Conservation (phyloP, 2,113 vertebrate genomes). For the Catharus fuscescens region DNA sequence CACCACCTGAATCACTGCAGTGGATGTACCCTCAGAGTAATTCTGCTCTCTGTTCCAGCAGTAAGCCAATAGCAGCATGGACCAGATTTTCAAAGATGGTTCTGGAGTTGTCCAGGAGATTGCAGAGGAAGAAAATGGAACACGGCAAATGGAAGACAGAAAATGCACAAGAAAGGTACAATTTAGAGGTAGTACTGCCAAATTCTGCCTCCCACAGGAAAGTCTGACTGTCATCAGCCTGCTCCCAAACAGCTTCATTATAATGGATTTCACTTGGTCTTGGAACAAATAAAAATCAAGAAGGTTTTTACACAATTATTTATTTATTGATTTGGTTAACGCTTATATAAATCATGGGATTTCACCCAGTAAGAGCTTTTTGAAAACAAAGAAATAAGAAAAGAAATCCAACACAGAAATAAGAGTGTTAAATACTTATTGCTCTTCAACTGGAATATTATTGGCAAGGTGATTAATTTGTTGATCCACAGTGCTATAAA, state of each 20-base stretch:
- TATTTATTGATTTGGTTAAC: background rate
- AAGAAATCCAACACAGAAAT: background rate
- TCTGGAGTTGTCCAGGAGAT: background rate
- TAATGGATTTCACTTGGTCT: background rate
- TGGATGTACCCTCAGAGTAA: fast-evolving
- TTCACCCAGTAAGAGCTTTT: background rate
- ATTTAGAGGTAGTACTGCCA: background rate
- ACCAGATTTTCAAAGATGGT: background rate
- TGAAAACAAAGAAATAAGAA: background rate
- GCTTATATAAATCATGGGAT: background rate
- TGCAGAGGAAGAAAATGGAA: background rate
- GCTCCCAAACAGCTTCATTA: background rate
- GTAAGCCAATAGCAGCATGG: background rate
- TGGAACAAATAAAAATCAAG: background rate
- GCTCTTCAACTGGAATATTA: background rate
- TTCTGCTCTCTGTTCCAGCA: background rate
- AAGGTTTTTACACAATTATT: background rate
- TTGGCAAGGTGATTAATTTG: conserved; percentile 30
- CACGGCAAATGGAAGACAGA: background rate
- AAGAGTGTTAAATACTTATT: background rate
- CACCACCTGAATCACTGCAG: background rate
- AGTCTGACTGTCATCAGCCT: background rate
- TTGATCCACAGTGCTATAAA: conserved; percentile 27
- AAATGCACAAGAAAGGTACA: background rate
- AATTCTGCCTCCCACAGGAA: background rate